Conservation (phyloP, 2,113 vertebrate genomes). For the Forbesichthys agassizii region DNA sequence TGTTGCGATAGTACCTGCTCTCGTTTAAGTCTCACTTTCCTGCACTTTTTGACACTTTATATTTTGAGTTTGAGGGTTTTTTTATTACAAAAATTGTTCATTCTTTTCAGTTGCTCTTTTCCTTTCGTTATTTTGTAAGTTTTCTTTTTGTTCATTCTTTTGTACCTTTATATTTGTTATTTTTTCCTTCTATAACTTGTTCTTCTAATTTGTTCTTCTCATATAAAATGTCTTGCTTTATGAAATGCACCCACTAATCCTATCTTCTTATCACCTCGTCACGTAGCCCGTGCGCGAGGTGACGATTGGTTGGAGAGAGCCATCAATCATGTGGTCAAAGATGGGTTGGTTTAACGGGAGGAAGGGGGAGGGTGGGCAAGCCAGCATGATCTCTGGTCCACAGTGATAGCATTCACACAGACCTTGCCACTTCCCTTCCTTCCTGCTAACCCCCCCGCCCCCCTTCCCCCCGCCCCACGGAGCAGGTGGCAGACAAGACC, state of each 20-base stretch:
- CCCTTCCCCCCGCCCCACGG: conserved; percentile 1
- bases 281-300: conserved; percentile 10
- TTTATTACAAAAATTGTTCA: neutral
- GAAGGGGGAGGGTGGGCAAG: conserved; percentile 15
- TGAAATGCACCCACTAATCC: too few relatives aligned
- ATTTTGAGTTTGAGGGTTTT: neutral
- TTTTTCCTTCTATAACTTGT: neutral
- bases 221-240: conserved; percentile 1
- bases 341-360: conserved; percentile 57
- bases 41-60: neutral
- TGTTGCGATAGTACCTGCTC: conserved; percentile 3
- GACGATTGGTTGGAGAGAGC: conserved; percentile 34
- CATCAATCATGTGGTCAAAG: conserved; percentile 56
- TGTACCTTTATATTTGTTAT: neutral
- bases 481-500: conserved; percentile 43
- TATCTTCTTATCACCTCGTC: too few relatives aligned
- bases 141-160: neutral
- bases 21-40: neutral
- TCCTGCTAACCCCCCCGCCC: conserved; percentile 55
- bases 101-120: neutral
- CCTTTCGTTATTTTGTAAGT: neutral
- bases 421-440: conserved; percentile 52
- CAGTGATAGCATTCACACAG: conserved; percentile 62
- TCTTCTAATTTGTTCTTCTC: neutral
- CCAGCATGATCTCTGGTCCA: conserved; percentile 43